Evolutionary conservation across 2,888 invertebrate species (phyloP), one percentile per base, ranked within the genome.

Genomic region (Thereva unica): DNA sequence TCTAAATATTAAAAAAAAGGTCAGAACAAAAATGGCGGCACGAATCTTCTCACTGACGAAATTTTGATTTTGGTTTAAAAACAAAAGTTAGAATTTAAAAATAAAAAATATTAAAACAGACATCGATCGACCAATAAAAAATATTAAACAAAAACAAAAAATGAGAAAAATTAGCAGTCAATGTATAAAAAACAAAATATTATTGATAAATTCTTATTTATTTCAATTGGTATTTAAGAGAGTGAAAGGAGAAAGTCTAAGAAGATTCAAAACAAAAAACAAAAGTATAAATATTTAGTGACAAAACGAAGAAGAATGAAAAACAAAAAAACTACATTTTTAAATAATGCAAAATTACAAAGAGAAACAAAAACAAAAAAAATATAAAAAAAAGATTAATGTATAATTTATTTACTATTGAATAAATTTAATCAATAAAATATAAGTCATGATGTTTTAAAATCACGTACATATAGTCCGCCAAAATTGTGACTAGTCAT

Each of bases 361-460:
- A 61, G 44, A 61, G 53, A 53, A 44, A 54, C 54, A 63, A 67
- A 50, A 61, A 44, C 50, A 53, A 53, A 49, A 49, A 61, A 40
- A 61, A 61, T 45, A 44, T 45, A 61, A 37, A 66, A 42, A 66
- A 67, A 50, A 61, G 59, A 64, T 69, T 50, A 65, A 65, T 64
- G 69, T 67, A 69, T 64, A 61, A 69, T 69, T 69, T 69, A 67
- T 69, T 67, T 69, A 67, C 67, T 53, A 67, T 67, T 35, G 66
- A 67, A 67, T 69, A 69, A 67, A 69, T 66, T 67, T 67, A 69
- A 67, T 66, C 65, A 57, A 69, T 57, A 45, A 54, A 54, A 54
- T 38, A 54, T 10, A 40, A 3, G 9, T 44, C 9, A 10, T 5
- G 6, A 8, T 44, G 9, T 44, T 8, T 44, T 4, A n/a, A 44